These are phyloP conservation scores for Amiota minor DNA, from an alignment of 2,888 invertebrate genomes.

Conservation along the genomic window DNA sequence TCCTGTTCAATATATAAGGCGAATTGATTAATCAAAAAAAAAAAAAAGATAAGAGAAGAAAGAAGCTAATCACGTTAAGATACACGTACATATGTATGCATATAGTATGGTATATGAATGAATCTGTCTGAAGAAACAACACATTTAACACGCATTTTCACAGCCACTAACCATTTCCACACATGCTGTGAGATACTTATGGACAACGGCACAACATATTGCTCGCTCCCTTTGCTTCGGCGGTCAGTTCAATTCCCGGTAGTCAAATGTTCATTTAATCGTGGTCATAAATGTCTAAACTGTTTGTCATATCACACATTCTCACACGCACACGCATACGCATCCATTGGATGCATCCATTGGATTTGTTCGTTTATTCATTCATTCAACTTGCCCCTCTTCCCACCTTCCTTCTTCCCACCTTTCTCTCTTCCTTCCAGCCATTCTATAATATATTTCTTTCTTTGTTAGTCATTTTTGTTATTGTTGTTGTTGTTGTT, in stretches of 20 bases:
- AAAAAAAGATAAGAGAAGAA: too few species aligned
- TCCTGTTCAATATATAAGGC: neutral
- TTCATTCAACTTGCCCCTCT: too few species aligned
- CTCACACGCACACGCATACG: neutral
- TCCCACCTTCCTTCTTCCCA: too few species aligned
- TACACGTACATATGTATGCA: too few species aligned
- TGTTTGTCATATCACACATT: constrained; percentile 57
- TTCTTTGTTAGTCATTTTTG: neutral
- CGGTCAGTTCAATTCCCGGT: constrained; percentile 62
- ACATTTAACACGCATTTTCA: constrained; percentile 12
- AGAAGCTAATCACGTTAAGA: constrained; percentile 4
- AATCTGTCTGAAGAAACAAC: neutral
- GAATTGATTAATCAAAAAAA: too few species aligned
- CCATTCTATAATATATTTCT: too few species aligned
- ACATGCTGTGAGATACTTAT: constrained; percentile 9
- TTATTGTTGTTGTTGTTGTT: neutral
- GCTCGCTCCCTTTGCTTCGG: neutral
- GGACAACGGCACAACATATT: constrained; percentile 1
- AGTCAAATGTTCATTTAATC: constrained; percentile 71
- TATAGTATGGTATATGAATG: neutral
- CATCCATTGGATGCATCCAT: constrained; percentile 9
- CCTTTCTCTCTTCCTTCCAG: too few species aligned
- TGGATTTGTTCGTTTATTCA: constrained; percentile 21
- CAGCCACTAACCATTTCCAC: constrained; percentile 16
- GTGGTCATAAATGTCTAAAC: constrained; percentile 68